These are phyloP conservation scores for Mormyrus lacerda DNA, from an alignment of 2,113 vertebrate genomes.

Conservation along the genomic window DNA sequence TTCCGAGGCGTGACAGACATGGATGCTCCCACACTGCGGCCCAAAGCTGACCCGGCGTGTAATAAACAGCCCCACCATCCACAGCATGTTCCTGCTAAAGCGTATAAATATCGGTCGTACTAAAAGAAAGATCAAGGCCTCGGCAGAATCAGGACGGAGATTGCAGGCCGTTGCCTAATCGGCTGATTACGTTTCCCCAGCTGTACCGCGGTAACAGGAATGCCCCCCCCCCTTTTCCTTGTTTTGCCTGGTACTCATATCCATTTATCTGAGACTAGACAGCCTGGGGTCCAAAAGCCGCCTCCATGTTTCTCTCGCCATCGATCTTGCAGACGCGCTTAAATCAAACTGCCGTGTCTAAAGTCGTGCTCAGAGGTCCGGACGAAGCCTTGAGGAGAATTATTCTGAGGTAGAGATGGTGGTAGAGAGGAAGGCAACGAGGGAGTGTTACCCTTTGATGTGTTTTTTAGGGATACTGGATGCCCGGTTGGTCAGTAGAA, in stretches of 20 bases:
- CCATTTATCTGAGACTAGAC: neutral
- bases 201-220: neutral
- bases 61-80: neutral
- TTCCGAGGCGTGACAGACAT: neutral
- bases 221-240: neutral
- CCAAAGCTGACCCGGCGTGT: neutral
- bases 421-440: neutral
- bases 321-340: neutral
- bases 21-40: neutral
- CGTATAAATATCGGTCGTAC: neutral
- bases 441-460: neutral
- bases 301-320: neutral
- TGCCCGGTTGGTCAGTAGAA: neutral
- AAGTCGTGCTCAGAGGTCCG: neutral
- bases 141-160: neutral
- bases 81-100: neutral
- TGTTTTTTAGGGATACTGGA: neutral
- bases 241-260: neutral
- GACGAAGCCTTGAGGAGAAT: neutral
- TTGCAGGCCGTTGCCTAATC: neutral
- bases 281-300: neutral
- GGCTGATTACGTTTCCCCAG: neutral
- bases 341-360: slow-evolving; percentile 1
- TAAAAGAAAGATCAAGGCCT: slow-evolving; percentile 14
- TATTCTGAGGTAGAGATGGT: neutral